phyloP scores from a whole-genome alignment of 2,888 invertebrate genomes.

The Megamerina dolium region DNA sequence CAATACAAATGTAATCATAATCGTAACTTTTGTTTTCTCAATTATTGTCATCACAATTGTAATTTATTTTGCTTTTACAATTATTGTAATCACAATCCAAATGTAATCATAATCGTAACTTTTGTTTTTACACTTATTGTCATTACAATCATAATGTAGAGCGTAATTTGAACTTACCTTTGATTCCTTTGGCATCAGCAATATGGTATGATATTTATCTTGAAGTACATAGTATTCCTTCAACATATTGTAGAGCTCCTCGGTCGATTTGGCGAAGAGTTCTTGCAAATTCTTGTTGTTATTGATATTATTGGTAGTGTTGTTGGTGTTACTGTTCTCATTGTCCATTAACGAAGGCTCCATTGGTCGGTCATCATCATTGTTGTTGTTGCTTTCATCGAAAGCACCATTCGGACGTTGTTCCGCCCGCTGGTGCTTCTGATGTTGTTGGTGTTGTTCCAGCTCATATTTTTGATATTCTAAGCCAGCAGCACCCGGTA shows the following conservation, averaged over 20 bases:
- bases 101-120: too few species aligned
- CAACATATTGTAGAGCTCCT: constrained; percentile 54
- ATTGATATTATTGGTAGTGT: constrained; percentile 26
- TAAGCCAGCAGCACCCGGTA: constrained; percentile 58
- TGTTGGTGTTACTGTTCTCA: constrained; percentile 30
- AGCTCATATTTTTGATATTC: constrained; percentile 46
- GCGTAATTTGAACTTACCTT: constrained; percentile 57
- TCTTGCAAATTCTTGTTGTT: constrained; percentile 38
- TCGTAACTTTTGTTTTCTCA: too few species aligned
- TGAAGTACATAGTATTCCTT: constrained; percentile 65
- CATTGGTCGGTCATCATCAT: constrained; percentile 35
- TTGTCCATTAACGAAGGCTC: constrained; percentile 36
- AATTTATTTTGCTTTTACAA: too few species aligned
- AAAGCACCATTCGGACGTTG: too few species aligned
- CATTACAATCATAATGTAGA: too few species aligned
- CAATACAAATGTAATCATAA: too few species aligned
- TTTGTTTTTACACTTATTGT: too few species aligned
- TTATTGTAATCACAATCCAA: too few species aligned
- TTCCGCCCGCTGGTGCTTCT: too few species aligned
- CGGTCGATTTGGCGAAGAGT: constrained; percentile 39
- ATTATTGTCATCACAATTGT: too few species aligned
- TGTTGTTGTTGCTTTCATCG: constrained; percentile 24
- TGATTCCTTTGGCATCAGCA: constrained; percentile 59
- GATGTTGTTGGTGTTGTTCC: constrained; percentile 35
- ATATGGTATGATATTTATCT: constrained; percentile 63